These are phyloP conservation scores for Nymphicus hollandicus DNA, from an alignment of 2,113 vertebrate genomes.

Conservation along the genomic window DNA sequence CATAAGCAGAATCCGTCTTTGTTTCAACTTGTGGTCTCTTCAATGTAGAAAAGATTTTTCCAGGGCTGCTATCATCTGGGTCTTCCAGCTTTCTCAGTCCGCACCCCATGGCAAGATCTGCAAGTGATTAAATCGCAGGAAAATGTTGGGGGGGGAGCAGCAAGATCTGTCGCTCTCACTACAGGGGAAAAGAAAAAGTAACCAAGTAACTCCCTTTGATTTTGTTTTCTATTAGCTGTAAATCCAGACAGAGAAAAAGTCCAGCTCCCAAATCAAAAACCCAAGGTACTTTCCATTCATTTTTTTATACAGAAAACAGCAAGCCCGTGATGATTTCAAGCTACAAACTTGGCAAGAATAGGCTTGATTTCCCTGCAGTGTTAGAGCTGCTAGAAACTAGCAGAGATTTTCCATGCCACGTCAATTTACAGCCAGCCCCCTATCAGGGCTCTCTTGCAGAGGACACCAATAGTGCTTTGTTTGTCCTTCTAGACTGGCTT, in stretches of 20 bases:
- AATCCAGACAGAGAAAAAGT: slow-evolving; percentile 32
- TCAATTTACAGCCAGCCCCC: slow-evolving; percentile 81
- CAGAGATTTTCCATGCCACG: slow-evolving; percentile 83
- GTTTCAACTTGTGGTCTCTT: slow-evolving; percentile 96
- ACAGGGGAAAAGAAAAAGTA: neutral
- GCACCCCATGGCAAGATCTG: slow-evolving; percentile 89
- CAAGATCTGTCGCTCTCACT: slow-evolving; percentile 46
- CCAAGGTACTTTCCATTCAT: slow-evolving; percentile 65
- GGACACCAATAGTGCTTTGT: slow-evolving; percentile 78
- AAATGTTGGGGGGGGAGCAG: slow-evolving; percentile 33
- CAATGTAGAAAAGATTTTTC: slow-evolving; percentile 97
- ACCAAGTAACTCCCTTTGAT: slow-evolving; percentile 29
- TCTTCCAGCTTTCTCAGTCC: slow-evolving; percentile 95
- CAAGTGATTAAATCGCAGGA: slow-evolving; percentile 59
- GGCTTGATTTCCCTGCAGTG: slow-evolving; percentile 43
- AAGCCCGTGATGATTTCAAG: neutral
- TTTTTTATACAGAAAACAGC: slow-evolving; percentile 28
- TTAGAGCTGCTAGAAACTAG: slow-evolving; percentile 67
- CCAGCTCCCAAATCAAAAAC: neutral
- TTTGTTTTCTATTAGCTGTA: slow-evolving; percentile 41
- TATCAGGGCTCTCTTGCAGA: slow-evolving; percentile 71
- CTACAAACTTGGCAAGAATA: slow-evolving; percentile 24
- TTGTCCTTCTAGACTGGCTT: slow-evolving; percentile 66
- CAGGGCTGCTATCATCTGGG: slow-evolving; percentile 94
- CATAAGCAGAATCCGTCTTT: slow-evolving; percentile 87